A percentile compares a stretch with the other conserved stretches of the same genome.
phyloP scores from a whole-genome alignment of 2,113 vertebrate genomes.

The Cygnus buccinator region DNA sequence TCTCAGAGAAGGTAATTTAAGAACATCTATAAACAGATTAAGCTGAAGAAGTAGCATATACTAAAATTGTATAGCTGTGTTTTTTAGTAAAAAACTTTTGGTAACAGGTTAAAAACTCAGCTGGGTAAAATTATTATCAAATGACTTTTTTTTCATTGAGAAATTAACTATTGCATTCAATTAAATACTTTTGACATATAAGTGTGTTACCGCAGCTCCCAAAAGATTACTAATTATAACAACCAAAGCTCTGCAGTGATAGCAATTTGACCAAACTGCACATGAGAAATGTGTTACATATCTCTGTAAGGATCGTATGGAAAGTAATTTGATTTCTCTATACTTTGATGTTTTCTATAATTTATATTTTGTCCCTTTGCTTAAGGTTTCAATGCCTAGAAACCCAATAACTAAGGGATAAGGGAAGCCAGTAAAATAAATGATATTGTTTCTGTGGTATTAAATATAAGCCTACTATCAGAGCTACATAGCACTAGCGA shows the following conservation, averaged over 20 bases:
- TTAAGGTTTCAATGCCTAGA: slow-evolving; percentile 89
- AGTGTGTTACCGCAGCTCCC: slow-evolving; percentile 38
- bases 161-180: slow-evolving; percentile 68
- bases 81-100: neutral
- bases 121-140: slow-evolving; percentile 48
- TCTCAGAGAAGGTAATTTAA: neutral
- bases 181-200: slow-evolving; percentile 48
- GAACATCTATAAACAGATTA: neutral
- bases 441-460: slow-evolving; percentile 97
- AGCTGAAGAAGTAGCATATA: neutral
- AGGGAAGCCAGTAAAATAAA: slow-evolving; percentile 94
- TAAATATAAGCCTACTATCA: slow-evolving; percentile 92
- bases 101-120: slow-evolving; percentile 6
- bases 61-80: neutral
- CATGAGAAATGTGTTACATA: slow-evolving; percentile 40
- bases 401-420: slow-evolving; percentile 91
- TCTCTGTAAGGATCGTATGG: slow-evolving; percentile 55
- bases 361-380: slow-evolving; percentile 90
- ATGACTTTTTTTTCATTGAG: slow-evolving; percentile 49
- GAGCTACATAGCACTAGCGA: slow-evolving; percentile 90
- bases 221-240: slow-evolving; percentile 75
- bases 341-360: slow-evolving; percentile 80
- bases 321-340: slow-evolving; percentile 80
- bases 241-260: slow-evolving; percentile 52
- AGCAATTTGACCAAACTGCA: slow-evolving; percentile 45